Base-by-base conservation (phyloP, 2,888 invertebrate genomes). In the Drosophila subquinaria region DNA sequence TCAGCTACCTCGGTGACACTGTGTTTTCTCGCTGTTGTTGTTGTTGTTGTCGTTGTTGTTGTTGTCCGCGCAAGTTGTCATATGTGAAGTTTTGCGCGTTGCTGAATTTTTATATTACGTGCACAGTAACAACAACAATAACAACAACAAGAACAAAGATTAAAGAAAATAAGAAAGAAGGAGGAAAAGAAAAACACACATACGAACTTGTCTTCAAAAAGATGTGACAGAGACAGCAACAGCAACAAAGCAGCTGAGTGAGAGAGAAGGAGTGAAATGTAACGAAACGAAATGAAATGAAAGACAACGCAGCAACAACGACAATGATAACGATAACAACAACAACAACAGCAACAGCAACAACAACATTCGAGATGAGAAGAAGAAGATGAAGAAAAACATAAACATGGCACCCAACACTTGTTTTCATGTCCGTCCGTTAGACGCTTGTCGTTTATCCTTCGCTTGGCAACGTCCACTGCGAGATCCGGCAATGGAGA, bases 11-110 rank as follows among this genome's bases (percentile, higher is more conserved):
- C 59, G 35, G 59, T 36, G 59, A 50, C 50, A 50, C 56, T 15
- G 45, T 65, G 64, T 50, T 57, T 52, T 30, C 27, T 52, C 20
- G 42, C 17, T 36, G 27, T 27, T 8, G 27, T 27, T 27, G 23
- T 33, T 68, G 43, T 30, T 57, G 64, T 27, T 8, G 23, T 17
- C 57, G 23, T 17, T 68, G 43, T 30, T 57, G 64, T 43, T 79
- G 66, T 53, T 88, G 84, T 74, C 47, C 68, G 69, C 59, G 76
- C 65, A 69, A 62, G 87, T 79, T 87, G 84, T 84, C 84, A 84
- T 89, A 85, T 85, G 85, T 89, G 88, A 82, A 89, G 88, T 89
- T 89, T 79, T 79, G 71, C 76, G 84, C 89, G 87, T 69, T 89
- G 86, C 81, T 86, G 86, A 83, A 83, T 86, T 88, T 77, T 83